phyloP scores from a whole-genome alignment of 1,140 invertebrate genomes.

The Whitmania pigra region DNA sequence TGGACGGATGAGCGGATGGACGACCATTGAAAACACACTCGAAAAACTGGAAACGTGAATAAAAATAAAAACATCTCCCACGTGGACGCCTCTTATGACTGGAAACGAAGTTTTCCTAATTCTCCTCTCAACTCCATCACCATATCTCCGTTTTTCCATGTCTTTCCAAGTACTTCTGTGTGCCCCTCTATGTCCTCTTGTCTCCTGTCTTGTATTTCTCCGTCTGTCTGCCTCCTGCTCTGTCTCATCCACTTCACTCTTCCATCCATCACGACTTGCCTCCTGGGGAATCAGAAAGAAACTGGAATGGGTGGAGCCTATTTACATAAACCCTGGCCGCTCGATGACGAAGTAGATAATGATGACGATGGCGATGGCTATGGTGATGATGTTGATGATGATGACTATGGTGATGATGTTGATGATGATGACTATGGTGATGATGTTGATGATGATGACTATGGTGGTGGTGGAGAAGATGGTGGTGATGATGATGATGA shows the following conservation, averaged over 20 bases:
- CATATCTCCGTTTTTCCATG: not conserved
- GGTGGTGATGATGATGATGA: not conserved
- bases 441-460: not conserved
- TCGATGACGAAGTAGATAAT: not conserved
- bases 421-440: not conserved
- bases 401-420: not conserved
- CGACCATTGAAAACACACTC: not conserved
- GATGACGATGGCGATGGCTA: too few species aligned
- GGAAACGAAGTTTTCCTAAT: not conserved
- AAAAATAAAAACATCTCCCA: slow-evolving; percentile 8
- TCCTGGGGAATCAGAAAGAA: too few species aligned
- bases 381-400: too few species aligned
- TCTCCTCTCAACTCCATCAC: not conserved
- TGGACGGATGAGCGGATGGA: not conserved
- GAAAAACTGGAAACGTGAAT: not conserved
- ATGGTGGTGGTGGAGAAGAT: not conserved
- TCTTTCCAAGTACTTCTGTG: not conserved
- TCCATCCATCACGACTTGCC: not conserved
- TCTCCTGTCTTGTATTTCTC: not conserved
- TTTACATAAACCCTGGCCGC: not conserved
- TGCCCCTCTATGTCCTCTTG: not conserved
- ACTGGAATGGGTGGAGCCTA: slow-evolving; percentile 4
- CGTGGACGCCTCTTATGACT: not conserved
- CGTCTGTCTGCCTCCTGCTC: not conserved
- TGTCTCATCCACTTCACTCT: not conserved